Evolutionary conservation across 2,113 vertebrate species (phyloP), one percentile per base, ranked within the genome.

Genomic region (Sarotherodon lohbergeri): DNA sequence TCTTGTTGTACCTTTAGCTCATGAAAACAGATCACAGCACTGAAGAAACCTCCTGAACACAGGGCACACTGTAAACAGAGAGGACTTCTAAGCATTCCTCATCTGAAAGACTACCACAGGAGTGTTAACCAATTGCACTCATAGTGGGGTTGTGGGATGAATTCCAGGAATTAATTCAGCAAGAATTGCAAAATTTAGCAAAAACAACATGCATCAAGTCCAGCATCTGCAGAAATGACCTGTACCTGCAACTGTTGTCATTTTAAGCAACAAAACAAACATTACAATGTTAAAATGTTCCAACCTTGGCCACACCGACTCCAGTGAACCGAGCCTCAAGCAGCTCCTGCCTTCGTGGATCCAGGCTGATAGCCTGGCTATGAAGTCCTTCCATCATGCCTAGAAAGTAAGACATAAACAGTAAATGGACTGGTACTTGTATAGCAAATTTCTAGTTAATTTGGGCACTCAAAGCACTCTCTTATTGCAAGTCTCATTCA

Each of bases 381-480:
- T 99, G 97, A 96, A 98, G 96, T 96, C 99, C 98, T 97, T 99
- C 98, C 98, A 99, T 99, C 97, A 98, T 98, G 96, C 97, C 98
- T 98, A 90, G 86, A 95, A 91, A 81, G 41, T 5, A 17, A 87
- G 14, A 85, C 22, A 76, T 14, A 90, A 88, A 43, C 91, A 29
- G 41, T 76, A 76, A 76, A 17, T 76, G 41, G 14, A 76, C 41
- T 76, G 41, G 68, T 5, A 48, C 22, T 27, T 73, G 22, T 5
- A 13, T 22, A 68, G 12, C n/a, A 41, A 41, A 41, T 68, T 68
- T 41, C 36, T 22, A 66, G 6, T 8, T 39, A 41, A 68, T 46
- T 17, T 73, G 41, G 14, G 41, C n/a, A 73, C 22, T 27, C 41
- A 73, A 46, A 16, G 68, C 4, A 17, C 68, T 73, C 22, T 17